These are phyloP conservation scores for Entomobrya multifasciata DNA, from an alignment of 2,888 invertebrate species.

Conservation along the genomic window DNA sequence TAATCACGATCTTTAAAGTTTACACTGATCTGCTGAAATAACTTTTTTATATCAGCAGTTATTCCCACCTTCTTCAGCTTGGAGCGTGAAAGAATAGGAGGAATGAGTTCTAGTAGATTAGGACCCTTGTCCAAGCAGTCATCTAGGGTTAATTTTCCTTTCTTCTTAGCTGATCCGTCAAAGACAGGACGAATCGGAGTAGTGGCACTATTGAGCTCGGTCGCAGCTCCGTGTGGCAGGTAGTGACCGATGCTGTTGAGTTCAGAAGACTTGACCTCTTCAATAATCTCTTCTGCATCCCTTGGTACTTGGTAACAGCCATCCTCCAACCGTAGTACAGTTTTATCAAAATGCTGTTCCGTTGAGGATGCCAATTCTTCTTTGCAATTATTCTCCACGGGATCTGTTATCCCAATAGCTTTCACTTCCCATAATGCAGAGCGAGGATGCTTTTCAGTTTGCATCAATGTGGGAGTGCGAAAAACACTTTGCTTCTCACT, in stretches of 20 bases:
- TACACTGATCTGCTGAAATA: not conserved
- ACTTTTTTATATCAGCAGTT: not conserved
- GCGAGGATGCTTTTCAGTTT: not conserved
- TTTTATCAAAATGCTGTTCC: constrained; percentile 64
- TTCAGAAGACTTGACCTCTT: not conserved
- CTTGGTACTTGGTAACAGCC: constrained; percentile 80
- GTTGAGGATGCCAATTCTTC: constrained; percentile 42
- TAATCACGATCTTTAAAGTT: not conserved
- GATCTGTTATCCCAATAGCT: constrained; percentile 63
- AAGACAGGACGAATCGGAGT: constrained; percentile 46
- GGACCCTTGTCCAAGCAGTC: too few species aligned
- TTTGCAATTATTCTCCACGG: constrained; percentile 69
- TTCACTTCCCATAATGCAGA: constrained; percentile 68
- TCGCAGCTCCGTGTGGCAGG: constrained; percentile 75
- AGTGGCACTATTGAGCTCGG: constrained; percentile 56
- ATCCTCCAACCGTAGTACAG: too few species aligned
- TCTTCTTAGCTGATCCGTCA: constrained; percentile 16
- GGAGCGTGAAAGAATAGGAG: too few species aligned
- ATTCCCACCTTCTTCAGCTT: too few species aligned
- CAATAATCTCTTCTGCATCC: constrained; percentile 26
- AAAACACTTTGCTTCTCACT: too few species aligned
- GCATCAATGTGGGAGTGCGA: not conserved
- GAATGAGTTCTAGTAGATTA: too few species aligned
- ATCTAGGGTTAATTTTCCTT: constrained; percentile 7
- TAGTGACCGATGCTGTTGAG: constrained; percentile 4